Conservation (phyloP, 2,113 vertebrate species). For the Odocoileus hemionus region DNA sequence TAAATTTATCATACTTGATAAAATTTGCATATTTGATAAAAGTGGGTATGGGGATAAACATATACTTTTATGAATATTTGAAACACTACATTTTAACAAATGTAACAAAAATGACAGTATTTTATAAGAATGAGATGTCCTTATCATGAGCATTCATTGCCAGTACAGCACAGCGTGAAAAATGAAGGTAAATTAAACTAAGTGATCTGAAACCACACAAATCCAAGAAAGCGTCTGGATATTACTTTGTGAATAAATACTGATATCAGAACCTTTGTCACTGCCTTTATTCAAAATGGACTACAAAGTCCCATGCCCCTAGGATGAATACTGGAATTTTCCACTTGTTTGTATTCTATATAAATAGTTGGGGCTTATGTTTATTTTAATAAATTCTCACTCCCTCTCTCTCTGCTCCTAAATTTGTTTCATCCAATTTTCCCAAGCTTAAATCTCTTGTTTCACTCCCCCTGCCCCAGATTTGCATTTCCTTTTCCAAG, state of each 20-base stretch:
- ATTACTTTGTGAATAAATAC: conserved; percentile 3
- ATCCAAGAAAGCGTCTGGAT: neutral
- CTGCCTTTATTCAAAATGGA: conserved; percentile 26
- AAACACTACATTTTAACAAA: neutral
- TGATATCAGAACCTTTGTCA: neutral
- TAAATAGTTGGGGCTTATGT: conserved; percentile 47
- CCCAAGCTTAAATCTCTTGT: conserved; percentile 50
- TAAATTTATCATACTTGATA: neutral
- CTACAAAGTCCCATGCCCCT: neutral
- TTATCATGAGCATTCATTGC: neutral
- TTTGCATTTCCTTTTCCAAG: conserved; percentile 46
- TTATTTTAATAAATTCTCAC: conserved; percentile 51
- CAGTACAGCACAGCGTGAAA: neutral
- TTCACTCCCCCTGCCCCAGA: neutral
- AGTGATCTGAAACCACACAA: neutral
- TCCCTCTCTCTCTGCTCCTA: conserved; percentile 35
- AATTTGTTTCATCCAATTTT: conserved; percentile 63
- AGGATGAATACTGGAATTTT: conserved; percentile 57
- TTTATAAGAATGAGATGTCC: neutral
- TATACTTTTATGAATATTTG: neutral
- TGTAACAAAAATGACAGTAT: neutral
- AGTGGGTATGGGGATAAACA: neutral
- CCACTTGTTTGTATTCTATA: conserved; percentile 54
- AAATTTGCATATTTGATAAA: neutral
- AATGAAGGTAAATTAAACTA: neutral